Conservation (phyloP, 1,140 invertebrate species). For the Globodera ellingtonae region DNA sequence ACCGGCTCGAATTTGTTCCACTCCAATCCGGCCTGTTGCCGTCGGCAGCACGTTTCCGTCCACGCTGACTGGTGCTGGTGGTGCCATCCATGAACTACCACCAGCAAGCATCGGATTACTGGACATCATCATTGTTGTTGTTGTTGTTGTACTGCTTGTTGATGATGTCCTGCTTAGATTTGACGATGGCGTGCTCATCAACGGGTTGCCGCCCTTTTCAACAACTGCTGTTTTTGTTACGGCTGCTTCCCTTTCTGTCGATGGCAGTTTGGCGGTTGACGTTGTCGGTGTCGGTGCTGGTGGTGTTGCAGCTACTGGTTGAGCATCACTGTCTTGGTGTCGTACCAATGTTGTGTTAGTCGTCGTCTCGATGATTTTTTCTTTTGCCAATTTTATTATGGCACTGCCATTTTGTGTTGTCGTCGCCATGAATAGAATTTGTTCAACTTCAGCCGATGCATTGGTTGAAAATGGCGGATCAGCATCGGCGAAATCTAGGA, state of each 20-base stretch:
- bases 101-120: background rate
- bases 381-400: background rate
- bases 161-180: background rate
- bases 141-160: background rate
- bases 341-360: background rate
- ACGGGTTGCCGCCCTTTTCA: too few species aligned
- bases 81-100: background rate
- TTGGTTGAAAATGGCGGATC: background rate
- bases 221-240: too few species aligned
- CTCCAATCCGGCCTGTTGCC: background rate
- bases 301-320: background rate
- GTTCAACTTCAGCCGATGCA: slow-evolving; percentile 1
- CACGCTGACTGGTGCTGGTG: background rate
- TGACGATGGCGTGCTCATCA: too few species aligned
- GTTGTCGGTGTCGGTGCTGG: background rate
- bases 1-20: slow-evolving; percentile 30
- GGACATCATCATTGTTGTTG: background rate
- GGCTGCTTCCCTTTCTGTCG: background rate
- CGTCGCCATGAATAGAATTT: background rate
- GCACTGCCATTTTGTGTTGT: background rate
- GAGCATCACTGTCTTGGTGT: background rate
- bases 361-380: background rate
- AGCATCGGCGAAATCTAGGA: background rate
- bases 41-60: background rate
- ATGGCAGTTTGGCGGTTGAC: background rate